These are phyloP conservation scores for Dufourea novaeangliae DNA, from an alignment of 1,140 invertebrate genomes.

Conservation along the genomic window DNA sequence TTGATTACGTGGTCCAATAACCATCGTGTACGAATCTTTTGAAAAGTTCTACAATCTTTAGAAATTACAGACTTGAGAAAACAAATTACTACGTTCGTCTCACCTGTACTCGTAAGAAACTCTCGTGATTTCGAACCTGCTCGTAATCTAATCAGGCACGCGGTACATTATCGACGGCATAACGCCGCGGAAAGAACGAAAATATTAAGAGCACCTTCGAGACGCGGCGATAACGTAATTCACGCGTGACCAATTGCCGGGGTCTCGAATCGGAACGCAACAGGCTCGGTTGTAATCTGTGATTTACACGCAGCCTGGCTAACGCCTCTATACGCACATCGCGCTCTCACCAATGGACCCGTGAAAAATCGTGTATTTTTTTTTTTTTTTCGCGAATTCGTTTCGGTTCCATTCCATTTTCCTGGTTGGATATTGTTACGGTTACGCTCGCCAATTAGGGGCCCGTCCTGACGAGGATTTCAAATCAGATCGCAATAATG, in stretches of 20 bases:
- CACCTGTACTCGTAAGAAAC: too few species aligned
- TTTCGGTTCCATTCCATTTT: constrained; percentile 42
- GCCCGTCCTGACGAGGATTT: constrained; percentile 9
- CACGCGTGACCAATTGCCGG: constrained; percentile 38
- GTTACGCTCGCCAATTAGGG: constrained; percentile 25
- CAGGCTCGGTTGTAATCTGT: constrained; percentile 33
- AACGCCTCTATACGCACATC: neutral
- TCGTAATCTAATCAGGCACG: neutral
- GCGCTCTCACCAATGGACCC: neutral
- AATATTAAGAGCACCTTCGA: neutral
- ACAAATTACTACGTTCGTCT: too few species aligned
- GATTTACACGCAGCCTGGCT: constrained; percentile 35
- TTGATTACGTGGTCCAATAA: too few species aligned
- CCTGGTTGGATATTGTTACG: constrained; percentile 16
- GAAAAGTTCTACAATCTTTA: too few species aligned
- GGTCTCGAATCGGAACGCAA: constrained; percentile 38
- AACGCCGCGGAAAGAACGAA: neutral
- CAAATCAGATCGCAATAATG: neutral
- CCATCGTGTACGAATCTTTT: too few species aligned
- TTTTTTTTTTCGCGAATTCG: constrained; percentile 17
- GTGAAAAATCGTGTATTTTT: constrained; percentile 34
- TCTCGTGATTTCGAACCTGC: too few species aligned
- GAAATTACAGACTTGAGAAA: too few species aligned
- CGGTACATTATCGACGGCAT: neutral
- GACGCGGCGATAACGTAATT: constrained; percentile 22